phyloP scores from a whole-genome alignment of 2,888 invertebrate genomes.

The Himalopsyche japonica region DNA sequence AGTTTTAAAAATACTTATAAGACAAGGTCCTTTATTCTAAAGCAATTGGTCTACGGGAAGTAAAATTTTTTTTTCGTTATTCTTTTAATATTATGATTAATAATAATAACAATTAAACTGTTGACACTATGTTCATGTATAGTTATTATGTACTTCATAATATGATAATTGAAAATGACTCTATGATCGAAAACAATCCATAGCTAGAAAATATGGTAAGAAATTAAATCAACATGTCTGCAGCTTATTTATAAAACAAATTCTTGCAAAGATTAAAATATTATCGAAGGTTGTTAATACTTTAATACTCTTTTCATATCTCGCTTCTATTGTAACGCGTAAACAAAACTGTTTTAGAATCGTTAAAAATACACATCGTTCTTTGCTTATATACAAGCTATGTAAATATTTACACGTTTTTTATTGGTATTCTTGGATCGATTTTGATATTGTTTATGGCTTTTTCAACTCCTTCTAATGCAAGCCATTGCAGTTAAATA shows the following conservation, averaged over 20 bases:
- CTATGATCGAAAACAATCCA: not conserved
- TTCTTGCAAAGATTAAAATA: not conserved
- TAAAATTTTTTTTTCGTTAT: too few relatives aligned
- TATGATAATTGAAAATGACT: too few relatives aligned
- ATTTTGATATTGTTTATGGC: too few relatives aligned
- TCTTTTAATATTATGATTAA: too few relatives aligned
- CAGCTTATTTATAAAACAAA: not conserved
- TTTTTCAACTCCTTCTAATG: too few relatives aligned
- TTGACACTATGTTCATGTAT: too few relatives aligned
- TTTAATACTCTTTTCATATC: not conserved
- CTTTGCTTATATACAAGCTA: not conserved
- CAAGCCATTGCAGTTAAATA: too few relatives aligned
- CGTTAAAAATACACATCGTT: not conserved
- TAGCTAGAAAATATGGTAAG: not conserved
- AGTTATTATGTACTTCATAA: too few relatives aligned
- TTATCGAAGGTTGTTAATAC: not conserved
- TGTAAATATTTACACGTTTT: not conserved
- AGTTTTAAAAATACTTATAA: too few relatives aligned
- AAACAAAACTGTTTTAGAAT: not conserved
- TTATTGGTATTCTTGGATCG: not conserved
- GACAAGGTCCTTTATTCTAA: too few relatives aligned
- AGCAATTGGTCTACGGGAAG: too few relatives aligned
- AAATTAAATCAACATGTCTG: not conserved
- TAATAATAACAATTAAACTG: too few relatives aligned
- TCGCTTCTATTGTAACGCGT: not conserved